Evolutionary conservation across 2,797 vertebrate genomes (phyloP), one percentile per base, ranked within the genome.

Genomic region (Podarcis lilfordi): DNA sequence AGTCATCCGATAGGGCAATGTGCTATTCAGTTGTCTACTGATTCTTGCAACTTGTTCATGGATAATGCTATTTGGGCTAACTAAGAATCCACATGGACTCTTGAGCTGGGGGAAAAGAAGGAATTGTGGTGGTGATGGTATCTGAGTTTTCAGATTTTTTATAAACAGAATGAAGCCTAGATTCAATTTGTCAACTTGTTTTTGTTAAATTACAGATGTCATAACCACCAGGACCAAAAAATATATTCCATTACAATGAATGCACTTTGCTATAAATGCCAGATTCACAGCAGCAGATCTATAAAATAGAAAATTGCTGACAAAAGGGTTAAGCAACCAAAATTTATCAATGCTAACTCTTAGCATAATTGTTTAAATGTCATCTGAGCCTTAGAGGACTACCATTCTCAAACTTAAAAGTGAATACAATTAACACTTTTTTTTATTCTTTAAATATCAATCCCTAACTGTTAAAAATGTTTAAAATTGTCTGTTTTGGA

Each of bases 361-460:
- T 89, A 92, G 92, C 45, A 88, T 93, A 95, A 95, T 91, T 92
- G 91, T 86, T 92, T 90, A 95, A 95, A 96, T 93, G 85, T 90
- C 92, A 95, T 50, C 25, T 94, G 89, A 92, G 91, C 90, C 92
- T 95, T 84, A 92, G 91, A 94, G 93, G 69, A 80, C 86, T 95
- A 89, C 66, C 79, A 95, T 94, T 95, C 84, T 88, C 90, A 94
- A 95, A 91, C 88, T 84, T 93, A 93, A 96, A 94, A 90, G 61
- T 90, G 92, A 93, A 94, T 85, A 94, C 86, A 87, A 93, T 93
- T 94, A 90, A 90, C 89, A 89, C 88, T 25, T 74, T 74, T 61
- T 35, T 5, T 1, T 64, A 82, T 93, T 90, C 92, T 72, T 92
- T 94, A 91, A 96, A 93, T 95, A 95, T 94, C 94, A 96, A 94